A percentile compares a stretch with the other conserved stretches of the same genome.
Conservation (phyloP, 2,113 vertebrate species). For the Pollimyrus isidori region DNA sequence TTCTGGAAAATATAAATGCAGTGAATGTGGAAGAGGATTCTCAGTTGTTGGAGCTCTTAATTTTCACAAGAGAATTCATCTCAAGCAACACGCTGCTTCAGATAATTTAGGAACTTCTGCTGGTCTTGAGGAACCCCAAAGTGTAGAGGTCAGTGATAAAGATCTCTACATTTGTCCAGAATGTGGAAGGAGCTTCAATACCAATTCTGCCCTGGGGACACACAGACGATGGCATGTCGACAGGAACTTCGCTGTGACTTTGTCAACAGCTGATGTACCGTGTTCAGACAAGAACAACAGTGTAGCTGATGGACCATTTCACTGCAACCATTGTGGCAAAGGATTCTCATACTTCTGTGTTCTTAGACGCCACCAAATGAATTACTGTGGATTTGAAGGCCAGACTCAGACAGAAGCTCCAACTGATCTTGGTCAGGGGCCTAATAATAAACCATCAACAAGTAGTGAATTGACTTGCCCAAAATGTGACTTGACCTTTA, state of each 20-base stretch:
- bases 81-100: conserved; percentile 27
- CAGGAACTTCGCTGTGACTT: conserved; percentile 40
- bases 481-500: conserved; percentile 41
- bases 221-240: conserved; percentile 62
- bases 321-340: conserved; percentile 53
- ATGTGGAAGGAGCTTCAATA: conserved; percentile 56
- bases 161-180: conserved; percentile 51
- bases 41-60: conserved; percentile 57
- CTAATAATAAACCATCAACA: background rate
- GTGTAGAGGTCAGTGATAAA: conserved; percentile 23
- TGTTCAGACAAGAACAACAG: conserved; percentile 26
- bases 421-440: background rate
- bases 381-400: conserved; percentile 37
- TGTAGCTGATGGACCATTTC: conserved; percentile 41
- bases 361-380: conserved; percentile 50
- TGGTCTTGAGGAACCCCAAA: conserved; percentile 13
- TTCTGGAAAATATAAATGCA: conserved; percentile 55
- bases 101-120: conserved; percentile 27
- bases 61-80: conserved; percentile 58
- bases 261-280: conserved; percentile 40
- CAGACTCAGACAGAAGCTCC: background rate
- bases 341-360: conserved; percentile 57
- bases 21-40: conserved; percentile 53
- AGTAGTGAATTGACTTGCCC: conserved; percentile 26
- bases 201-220: conserved; percentile 59